These are phyloP conservation scores for Volucella zonaria DNA, from an alignment of 2,888 invertebrate species.

Conservation along the genomic window DNA sequence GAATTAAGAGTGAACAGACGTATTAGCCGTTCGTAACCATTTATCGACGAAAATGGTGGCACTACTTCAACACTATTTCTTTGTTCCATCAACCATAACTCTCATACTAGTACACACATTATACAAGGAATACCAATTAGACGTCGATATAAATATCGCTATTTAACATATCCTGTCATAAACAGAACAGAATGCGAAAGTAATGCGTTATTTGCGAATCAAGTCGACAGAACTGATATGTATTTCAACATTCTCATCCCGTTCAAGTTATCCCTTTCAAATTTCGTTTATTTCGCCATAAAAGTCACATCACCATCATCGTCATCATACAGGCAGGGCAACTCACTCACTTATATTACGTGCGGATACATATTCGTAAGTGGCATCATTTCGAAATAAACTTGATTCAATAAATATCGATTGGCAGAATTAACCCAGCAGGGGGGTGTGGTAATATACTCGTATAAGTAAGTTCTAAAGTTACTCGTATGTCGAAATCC, in stretches of 20 bases:
- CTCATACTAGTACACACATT: neutral
- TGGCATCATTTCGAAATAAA: slow-evolving; percentile 83
- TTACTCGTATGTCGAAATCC: neutral
- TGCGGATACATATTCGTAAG: slow-evolving; percentile 74
- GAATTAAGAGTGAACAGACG: too few species aligned
- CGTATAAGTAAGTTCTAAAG: slow-evolving; percentile 12
- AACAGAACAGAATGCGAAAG: slow-evolving; percentile 44
- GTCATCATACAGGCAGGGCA: neutral
- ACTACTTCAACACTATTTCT: too few species aligned
- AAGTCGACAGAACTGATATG: slow-evolving; percentile 24
- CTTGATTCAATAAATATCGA: slow-evolving; percentile 82
- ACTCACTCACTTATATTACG: slow-evolving; percentile 68
- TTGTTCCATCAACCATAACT: too few species aligned
- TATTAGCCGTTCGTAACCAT: too few species aligned
- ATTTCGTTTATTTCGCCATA: neutral
- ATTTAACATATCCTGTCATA: slow-evolving; percentile 60
- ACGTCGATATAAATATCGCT: slow-evolving; percentile 76
- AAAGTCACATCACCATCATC: slow-evolving; percentile 25
- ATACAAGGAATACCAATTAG: slow-evolving; percentile 77
- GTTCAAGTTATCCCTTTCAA: slow-evolving; percentile 1
- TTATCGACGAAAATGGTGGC: too few species aligned
- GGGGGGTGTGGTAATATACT: neutral
- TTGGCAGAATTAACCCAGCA: slow-evolving; percentile 54
- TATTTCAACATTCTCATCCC: slow-evolving; percentile 14
- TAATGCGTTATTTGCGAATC: slow-evolving; percentile 65